Percentiles rank a stretch among this genome's conserved stretches.
Evolutionary conservation across 2,888 invertebrate species (phyloP).

Genomic region (Chymomyza caudatula): DNA sequence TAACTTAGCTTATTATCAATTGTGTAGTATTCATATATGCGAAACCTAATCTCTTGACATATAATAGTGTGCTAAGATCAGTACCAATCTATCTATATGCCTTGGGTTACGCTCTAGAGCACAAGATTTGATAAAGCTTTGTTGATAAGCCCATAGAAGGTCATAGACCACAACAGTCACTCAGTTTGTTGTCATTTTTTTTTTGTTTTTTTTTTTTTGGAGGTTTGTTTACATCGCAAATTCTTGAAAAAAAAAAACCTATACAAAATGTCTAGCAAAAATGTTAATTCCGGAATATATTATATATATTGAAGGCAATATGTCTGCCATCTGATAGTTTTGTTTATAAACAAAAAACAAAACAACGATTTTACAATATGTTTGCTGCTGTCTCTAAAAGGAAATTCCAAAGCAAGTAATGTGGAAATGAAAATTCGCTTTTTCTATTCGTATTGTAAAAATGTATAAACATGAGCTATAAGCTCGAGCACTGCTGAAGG

Average conservation of each 20-base stretch:
- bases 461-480: not conserved
- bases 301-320: not conserved
- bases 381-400: not conserved
- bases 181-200: slow-evolving; percentile 4
- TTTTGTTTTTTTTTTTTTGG: slow-evolving; percentile 33
- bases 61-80: not conserved
- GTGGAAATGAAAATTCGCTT: not conserved
- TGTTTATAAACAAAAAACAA: not conserved
- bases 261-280: not conserved
- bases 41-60: not conserved
- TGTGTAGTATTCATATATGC: not conserved
- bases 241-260: slow-evolving; percentile 10
- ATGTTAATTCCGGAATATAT: not conserved
- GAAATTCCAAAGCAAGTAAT: not conserved
- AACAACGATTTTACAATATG: not conserved
- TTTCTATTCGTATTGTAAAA: not conserved
- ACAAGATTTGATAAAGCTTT: slow-evolving; percentile 30
- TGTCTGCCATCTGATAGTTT: not conserved
- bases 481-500: not conserved
- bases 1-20: not conserved
- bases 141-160: slow-evolving; percentile 35
- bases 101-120: not conserved
- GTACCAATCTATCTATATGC: not conserved
- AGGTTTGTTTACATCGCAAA: slow-evolving; percentile 57
- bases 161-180: slow-evolving; percentile 24